A percentile compares a stretch with the other conserved stretches of the same genome.
These are phyloP conservation scores for Apis florea DNA, from an alignment of 1,140 invertebrate species.

Conservation along the genomic window DNA sequence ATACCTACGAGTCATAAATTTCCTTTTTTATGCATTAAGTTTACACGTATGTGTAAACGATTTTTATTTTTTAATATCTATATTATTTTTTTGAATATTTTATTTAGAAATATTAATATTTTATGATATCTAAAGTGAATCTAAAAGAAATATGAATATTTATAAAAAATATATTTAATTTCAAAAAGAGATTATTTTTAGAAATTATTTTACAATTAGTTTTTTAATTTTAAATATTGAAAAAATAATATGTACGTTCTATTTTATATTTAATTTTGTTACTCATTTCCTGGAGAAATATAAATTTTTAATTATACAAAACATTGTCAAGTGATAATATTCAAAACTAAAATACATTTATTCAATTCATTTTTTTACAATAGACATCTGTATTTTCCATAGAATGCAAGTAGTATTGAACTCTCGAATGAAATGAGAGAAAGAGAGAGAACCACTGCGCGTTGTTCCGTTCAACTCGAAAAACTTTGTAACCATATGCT, in stretches of 20 bases:
- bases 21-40: background rate
- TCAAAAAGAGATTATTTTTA: background rate
- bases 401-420: constrained; percentile 32
- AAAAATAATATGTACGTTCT: background rate
- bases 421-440: background rate
- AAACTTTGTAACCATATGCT: constrained; percentile 57
- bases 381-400: constrained; percentile 29
- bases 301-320: too few species aligned
- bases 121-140: background rate
- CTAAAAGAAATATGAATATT: background rate
- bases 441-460: constrained; percentile 27
- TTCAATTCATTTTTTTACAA: background rate
- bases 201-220: background rate
- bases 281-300: background rate
- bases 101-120: background rate
- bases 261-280: background rate
- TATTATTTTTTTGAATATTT: background rate
- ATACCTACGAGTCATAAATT: background rate
- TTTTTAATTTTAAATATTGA: background rate
- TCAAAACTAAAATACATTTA: background rate
- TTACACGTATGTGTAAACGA: background rate
- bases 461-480: constrained; percentile 53
- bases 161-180: background rate
- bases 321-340: background rate
- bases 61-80: background rate